Evolutionary conservation across 2,888 invertebrate genomes (phyloP).

Genomic region (Apodemia duryi): DNA sequence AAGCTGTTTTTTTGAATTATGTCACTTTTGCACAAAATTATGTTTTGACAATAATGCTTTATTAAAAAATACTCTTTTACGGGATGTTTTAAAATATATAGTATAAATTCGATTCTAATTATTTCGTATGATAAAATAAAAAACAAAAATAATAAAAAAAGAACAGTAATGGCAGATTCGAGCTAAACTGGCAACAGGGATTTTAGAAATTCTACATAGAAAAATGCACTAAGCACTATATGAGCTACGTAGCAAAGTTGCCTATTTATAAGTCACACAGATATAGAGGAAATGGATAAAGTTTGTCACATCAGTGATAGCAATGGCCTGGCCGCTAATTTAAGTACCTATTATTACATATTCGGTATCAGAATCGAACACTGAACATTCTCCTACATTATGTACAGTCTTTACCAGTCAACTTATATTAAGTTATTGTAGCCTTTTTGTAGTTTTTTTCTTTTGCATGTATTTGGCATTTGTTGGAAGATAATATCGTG

Average conservation of each 20-base stretch:
- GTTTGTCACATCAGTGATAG: not conserved
- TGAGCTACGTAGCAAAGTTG: conserved; percentile 9
- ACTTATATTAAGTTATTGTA: no score
- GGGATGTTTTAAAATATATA: not conserved
- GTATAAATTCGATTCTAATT: not conserved
- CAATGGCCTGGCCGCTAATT: no score
- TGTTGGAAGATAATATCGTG: no score
- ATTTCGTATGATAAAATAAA: not conserved
- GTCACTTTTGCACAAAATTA: not conserved
- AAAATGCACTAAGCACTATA: conserved; percentile 7
- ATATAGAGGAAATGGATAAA: conserved; percentile 3
- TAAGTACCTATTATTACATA: no score
- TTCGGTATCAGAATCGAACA: no score
- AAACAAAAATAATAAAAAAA: not conserved
- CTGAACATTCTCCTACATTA: no score
- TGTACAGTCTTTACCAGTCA: no score
- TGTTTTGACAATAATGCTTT: not conserved
- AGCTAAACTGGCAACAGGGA: conserved; percentile 9
- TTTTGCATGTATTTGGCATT: no score
- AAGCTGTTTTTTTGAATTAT: not conserved
- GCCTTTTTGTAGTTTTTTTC: no score
- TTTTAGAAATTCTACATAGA: conserved; percentile 14
- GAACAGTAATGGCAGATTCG: conserved; percentile 1
- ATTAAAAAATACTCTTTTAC: not conserved
- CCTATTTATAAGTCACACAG: not conserved